Base-by-base conservation (phyloP, 2,113 vertebrate species). In the Suncus etruscus region DNA sequence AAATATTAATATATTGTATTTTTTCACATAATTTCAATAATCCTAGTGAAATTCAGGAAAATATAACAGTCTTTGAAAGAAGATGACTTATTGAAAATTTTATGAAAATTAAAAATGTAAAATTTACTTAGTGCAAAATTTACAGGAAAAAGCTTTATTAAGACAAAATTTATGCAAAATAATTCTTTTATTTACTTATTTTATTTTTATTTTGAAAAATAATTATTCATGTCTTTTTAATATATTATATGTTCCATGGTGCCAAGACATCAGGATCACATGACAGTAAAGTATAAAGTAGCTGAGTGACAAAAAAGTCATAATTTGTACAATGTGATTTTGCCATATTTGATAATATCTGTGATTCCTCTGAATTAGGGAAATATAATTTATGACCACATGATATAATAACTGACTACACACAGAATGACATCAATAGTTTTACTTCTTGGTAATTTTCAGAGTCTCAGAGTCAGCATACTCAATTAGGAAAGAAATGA, bases 401-500 rank as follows among this genome's bases (percentile, higher is more conserved):
- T 31, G 70, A 85, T 7, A 32, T 65, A 50, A 86, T 58, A 88
- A 84, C 63, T 80, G 78, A 83, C 51, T 79, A 85, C 25, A 88
- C 27, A 85, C 10, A 90, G 91, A 50, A 88, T 92, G 66, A 51
- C 80, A 89, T 70, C 78, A 78, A 86, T 6, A 27, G 90, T 81
- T 75, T 78, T 16, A 1, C 27, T 69, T 89, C 93, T 11, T 76
- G 69, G 73, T 84, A 78, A 92, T 86, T 95, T 90, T 78, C 47
- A 88, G 69, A 95, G 75, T 69, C 29, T 78, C 47, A 88, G 69
- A 95, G 75, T 69, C 29, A 94, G 85, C 66, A 92, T 94, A 95
- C 3, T 78, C 84, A 95, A 85, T 95, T 97, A 92, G 95, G 94
- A 97, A 93, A 97, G 94, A 91, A 96, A 87, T 96, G 80, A 75